phyloP scores from a whole-genome alignment of 2,888 invertebrate genomes.

The Salpingus planirostris region DNA sequence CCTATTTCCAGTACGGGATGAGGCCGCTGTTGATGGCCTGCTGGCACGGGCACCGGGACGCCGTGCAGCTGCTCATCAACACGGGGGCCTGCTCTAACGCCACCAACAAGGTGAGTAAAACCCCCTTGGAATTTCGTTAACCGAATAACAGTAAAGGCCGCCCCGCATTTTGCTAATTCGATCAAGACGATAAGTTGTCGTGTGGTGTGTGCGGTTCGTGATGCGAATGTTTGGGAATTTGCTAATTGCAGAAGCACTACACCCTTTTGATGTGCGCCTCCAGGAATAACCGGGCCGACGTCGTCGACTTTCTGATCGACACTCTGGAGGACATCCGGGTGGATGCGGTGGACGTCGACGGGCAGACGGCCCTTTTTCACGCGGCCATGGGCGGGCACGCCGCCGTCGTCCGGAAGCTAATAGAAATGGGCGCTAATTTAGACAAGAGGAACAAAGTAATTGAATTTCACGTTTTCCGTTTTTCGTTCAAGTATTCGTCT shows the following conservation, averaged over 20 bases:
- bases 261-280: slow-evolving; percentile 69
- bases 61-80: slow-evolving; percentile 59
- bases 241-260: slow-evolving; percentile 53
- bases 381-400: slow-evolving; percentile 67
- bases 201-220: too few species aligned
- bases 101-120: slow-evolving; percentile 61
- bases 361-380: slow-evolving; percentile 66
- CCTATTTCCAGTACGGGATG: slow-evolving; percentile 64
- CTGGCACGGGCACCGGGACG: slow-evolving; percentile 63
- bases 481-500: too few species aligned
- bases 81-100: slow-evolving; percentile 61
- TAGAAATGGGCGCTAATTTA: slow-evolving; percentile 59
- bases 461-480: not conserved
- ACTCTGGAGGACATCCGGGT: slow-evolving; percentile 50
- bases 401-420: slow-evolving; percentile 53
- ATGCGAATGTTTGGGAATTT: too few species aligned
- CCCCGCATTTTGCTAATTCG: too few species aligned
- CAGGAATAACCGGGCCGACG: slow-evolving; percentile 58
- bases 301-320: slow-evolving; percentile 57
- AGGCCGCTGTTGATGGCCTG: slow-evolving; percentile 64
- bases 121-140: too few species aligned
- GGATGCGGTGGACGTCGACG: slow-evolving; percentile 56
- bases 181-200: too few species aligned
- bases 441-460: slow-evolving; percentile 65
- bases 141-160: too few species aligned